Conservation (phyloP, 2,888 invertebrate species). For the Tipula vernalis region DNA sequence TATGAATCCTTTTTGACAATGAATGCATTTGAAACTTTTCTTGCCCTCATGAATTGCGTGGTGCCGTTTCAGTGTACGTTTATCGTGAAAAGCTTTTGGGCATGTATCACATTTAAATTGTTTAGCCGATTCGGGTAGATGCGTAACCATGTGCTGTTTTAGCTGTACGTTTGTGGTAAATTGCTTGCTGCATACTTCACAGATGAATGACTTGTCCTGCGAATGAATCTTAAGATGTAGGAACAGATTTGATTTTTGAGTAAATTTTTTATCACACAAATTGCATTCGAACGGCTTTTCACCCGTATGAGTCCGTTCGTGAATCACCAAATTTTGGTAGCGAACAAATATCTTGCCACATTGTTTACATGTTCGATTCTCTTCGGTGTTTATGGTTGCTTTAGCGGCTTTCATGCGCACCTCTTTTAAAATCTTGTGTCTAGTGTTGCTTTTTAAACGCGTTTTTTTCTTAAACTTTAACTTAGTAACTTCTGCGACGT, state of each 20-base stretch:
- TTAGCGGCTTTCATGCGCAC: neutral
- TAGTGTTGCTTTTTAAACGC: neutral
- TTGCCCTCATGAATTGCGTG: slow-evolving; percentile 5
- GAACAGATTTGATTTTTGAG: neutral
- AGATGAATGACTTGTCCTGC: neutral
- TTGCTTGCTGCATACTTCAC: slow-evolving; percentile 7
- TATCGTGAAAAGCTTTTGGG: neutral
- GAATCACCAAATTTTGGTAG: neutral
- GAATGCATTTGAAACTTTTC: neutral
- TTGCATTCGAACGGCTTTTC: neutral
- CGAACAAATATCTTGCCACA: neutral
- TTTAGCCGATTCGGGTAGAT: neutral
- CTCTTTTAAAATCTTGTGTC: neutral
- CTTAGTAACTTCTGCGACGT: neutral
- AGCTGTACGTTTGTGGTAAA: neutral
- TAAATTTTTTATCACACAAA: slow-evolving; percentile 5
- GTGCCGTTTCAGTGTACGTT: neutral
- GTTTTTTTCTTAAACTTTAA: neutral
- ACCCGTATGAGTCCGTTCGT: neutral
- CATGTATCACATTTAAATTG: slow-evolving; percentile 7
- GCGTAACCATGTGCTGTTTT: neutral
- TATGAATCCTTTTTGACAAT: slow-evolving; percentile 10
- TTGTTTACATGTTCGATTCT: neutral
- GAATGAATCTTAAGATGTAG: neutral
- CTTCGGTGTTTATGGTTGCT: neutral